Evolutionary conservation across 2,888 invertebrate species (phyloP).

Genomic region (Reticulitermes lucifugus): DNA sequence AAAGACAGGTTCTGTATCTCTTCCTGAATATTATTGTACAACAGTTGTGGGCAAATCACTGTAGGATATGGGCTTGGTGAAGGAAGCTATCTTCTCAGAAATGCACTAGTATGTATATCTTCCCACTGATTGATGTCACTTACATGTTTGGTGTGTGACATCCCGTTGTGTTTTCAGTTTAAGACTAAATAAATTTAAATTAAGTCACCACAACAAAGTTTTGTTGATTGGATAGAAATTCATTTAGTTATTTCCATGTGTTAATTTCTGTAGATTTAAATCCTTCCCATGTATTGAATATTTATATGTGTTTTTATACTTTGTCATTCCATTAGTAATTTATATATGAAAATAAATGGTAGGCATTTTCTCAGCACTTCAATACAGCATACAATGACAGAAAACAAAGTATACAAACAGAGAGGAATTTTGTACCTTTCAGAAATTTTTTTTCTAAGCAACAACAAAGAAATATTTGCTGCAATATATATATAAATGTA

Average conservation of each 20-base stretch:
- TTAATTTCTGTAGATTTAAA: neutral
- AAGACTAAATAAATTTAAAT: too few species aligned
- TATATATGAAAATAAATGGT: neutral
- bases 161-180: too few species aligned
- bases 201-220: too few species aligned
- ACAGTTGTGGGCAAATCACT: constrained; percentile 12
- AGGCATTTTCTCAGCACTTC: neutral
- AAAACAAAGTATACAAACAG: neutral
- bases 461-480: neutral
- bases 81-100: neutral
- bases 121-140: neutral
- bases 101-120: neutral
- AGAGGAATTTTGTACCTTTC: neutral
- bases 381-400: neutral
- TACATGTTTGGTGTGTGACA: neutral
- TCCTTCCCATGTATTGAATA: neutral
- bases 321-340: neutral
- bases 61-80: neutral
- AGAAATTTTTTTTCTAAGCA: neutral
- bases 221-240: too few species aligned
- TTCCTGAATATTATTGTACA: neutral
- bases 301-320: neutral
- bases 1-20: neutral
- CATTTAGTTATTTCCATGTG: too few species aligned
- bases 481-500: neutral